Evolutionary conservation across 2,113 vertebrate species (phyloP), one percentile per base, ranked within the genome.

Genomic region (Butorides virescens): DNA sequence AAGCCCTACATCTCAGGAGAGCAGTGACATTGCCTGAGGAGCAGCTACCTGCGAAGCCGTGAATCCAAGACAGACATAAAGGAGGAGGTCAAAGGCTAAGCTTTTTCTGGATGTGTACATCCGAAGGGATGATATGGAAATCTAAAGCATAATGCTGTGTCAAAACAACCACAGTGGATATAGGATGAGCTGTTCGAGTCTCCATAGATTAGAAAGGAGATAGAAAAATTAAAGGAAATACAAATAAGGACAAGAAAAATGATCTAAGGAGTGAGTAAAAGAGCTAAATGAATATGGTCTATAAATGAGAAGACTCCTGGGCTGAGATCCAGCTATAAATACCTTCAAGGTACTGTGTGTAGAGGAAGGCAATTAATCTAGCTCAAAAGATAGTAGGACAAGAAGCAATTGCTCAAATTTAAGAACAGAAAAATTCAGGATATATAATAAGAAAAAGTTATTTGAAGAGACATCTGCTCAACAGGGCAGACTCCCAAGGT

Each of bases 271-370:
- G 44, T 92, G 44, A 71, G 10, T 53, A 76, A 81, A 32, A 82
- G 74, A 78, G 75, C 34, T 95, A 90, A 95, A 96, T 94, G 93
- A 96, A 78, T 90, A 90, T 0, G 8, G 68, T 76, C 89, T 94
- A 88, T 44, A 95, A 95, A 92, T 39, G 47, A 95, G 50, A 93
- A 89, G 50, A 77, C 75, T 90, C 70, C 66, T 87, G 87, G 85
- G 92, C 92, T 71, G 71, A 76, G 53, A 86, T 95, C 82, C 68
- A 94, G 56, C 70, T 90, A 89, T 68, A 96, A 94, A 93, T 86
- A 92, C 71, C 90, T 90, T 77, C 63, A 36, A 93, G 70, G 88
- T 93, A 84, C 30, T 85, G 17, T 25, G 49, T 68, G 71, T 50
- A 94, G 65, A 84, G 55, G 79, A 76, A 91, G 72, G 55, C 53